Conservation (phyloP, 2,113 vertebrate species). For the Hyperoodon ampullatus region DNA sequence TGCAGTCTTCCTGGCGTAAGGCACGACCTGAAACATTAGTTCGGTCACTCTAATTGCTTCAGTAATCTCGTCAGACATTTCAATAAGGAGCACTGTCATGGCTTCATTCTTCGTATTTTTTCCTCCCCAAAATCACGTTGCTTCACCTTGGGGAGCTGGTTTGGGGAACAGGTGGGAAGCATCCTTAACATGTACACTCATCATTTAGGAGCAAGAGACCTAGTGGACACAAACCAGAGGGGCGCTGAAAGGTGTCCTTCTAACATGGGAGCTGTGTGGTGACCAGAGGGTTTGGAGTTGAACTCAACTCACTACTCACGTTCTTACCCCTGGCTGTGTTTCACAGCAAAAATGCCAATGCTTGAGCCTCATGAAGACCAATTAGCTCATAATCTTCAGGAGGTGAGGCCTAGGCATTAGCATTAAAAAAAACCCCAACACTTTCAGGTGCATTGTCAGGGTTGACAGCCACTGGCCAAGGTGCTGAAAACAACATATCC, state of each 20-base stretch:
- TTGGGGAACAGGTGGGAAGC: background rate
- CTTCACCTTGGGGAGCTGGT: background rate
- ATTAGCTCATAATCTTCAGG: background rate
- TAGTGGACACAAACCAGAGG: background rate
- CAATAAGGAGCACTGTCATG: background rate
- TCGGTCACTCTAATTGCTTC: background rate
- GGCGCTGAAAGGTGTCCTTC: background rate
- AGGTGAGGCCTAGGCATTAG: background rate
- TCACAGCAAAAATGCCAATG: background rate
- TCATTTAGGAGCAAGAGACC: background rate
- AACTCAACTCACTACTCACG: background rate
- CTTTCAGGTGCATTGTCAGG: background rate
- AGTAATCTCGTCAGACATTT: background rate
- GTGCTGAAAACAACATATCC: background rate
- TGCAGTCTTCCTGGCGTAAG: background rate
- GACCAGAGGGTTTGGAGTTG: background rate
- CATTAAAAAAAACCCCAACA: background rate
- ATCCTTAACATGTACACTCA: background rate
- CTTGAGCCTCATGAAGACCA: no score
- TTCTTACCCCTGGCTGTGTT: background rate
- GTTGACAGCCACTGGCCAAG: background rate
- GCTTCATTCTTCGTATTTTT: background rate
- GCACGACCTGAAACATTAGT: background rate
- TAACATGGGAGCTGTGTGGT: background rate
- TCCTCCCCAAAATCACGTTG: no score